These are phyloP conservation scores for Tridacna crocea DNA, from an alignment of 2,888 invertebrate species.

Conservation along the genomic window DNA sequence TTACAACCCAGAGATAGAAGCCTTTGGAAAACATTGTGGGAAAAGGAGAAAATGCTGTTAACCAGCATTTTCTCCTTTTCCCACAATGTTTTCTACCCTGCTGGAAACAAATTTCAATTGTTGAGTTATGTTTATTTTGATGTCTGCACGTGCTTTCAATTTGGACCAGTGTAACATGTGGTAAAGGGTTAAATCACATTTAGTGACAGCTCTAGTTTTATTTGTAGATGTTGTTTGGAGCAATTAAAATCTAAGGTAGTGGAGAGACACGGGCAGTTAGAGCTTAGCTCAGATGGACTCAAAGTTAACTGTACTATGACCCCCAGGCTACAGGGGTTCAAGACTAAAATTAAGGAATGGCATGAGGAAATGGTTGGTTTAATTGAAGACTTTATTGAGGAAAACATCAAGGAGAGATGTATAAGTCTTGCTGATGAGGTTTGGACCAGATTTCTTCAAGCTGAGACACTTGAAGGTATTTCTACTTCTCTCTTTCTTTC, in stretches of 20 bases:
- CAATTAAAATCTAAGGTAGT: slow-evolving; percentile 24
- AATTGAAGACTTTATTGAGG: background rate
- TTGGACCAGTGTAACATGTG: too few relatives aligned
- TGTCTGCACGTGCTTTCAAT: too few relatives aligned
- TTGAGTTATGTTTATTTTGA: too few relatives aligned
- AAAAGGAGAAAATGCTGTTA: too few relatives aligned
- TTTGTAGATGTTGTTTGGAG: slow-evolving; percentile 29
- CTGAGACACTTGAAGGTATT: background rate
- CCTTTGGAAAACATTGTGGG: too few relatives aligned
- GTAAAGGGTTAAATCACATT: too few relatives aligned
- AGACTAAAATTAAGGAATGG: slow-evolving; percentile 20
- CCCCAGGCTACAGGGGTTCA: slow-evolving; percentile 16
- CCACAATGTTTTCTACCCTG: too few relatives aligned
- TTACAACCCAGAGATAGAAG: too few relatives aligned
- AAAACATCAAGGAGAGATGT: slow-evolving; percentile 1
- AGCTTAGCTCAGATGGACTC: slow-evolving; percentile 4
- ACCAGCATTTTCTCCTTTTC: too few relatives aligned
- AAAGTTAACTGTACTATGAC: slow-evolving; percentile 32
- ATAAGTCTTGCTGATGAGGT: slow-evolving; percentile 13
- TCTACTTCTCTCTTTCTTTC: background rate
- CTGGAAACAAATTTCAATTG: too few relatives aligned
- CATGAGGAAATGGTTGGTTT: background rate
- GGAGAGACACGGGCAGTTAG: slow-evolving; percentile 9
- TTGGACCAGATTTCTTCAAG: background rate
- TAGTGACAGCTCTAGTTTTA: background rate